These are phyloP conservation scores for Microctonus aethiopoides DNA, from an alignment of 2,888 invertebrate species.

Conservation along the genomic window DNA sequence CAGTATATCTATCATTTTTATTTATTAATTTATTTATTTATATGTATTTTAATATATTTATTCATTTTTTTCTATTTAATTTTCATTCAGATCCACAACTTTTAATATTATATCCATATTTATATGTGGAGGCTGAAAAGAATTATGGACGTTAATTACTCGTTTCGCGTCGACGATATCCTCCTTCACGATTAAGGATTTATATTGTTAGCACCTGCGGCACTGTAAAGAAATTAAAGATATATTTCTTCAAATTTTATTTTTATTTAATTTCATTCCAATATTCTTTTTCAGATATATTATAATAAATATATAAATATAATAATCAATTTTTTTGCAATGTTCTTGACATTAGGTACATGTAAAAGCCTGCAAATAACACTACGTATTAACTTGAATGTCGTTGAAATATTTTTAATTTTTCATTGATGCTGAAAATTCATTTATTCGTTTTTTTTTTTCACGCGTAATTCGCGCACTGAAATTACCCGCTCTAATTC, in stretches of 20 bases:
- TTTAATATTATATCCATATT: too few species aligned
- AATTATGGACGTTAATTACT: conserved; percentile 60
- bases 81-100: too few species aligned
- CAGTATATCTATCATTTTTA: not conserved
- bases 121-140: conserved; percentile 25
- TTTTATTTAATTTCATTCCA: not conserved
- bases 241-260: too few species aligned
- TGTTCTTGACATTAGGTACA: not conserved
- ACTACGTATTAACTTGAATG: not conserved
- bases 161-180: conserved; percentile 45
- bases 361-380: not conserved
- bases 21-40: conserved; percentile 13
- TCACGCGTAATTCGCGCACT: conserved; percentile 53
- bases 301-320: too few species aligned
- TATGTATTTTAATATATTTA: conserved; percentile 4
- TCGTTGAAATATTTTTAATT: conserved; percentile 39
- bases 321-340: not conserved
- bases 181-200: conserved; percentile 53
- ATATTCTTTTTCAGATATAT: not conserved
- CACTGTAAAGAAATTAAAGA: conserved; percentile 9
- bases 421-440: conserved; percentile 30
- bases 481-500: conserved; percentile 60
- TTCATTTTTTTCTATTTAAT: conserved; percentile 11
- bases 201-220: conserved; percentile 56
- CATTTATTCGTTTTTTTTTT: conserved; percentile 34